phyloP scores from a whole-genome alignment of 2,888 invertebrate genomes.

The Tenthredo mesomela region DNA sequence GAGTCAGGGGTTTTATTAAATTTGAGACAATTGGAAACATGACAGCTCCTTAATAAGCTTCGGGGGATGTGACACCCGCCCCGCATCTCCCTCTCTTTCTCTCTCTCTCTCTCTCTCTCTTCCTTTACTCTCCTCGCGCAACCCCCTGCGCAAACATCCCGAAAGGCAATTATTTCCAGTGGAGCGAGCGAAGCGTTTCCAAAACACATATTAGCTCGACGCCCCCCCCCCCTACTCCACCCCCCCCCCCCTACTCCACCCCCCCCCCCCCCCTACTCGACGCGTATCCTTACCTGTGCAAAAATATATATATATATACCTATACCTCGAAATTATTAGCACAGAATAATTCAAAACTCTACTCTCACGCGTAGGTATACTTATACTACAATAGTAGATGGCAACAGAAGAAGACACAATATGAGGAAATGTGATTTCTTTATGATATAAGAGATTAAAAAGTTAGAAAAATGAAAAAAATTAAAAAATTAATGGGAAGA shows the following conservation, averaged over 20 bases:
- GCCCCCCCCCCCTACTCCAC: neutral
- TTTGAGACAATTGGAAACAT: conserved; percentile 56
- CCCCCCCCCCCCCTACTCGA: conserved; percentile 2
- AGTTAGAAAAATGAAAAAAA: neutral
- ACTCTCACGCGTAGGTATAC: neutral
- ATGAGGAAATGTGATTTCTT: no score
- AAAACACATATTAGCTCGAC: conserved; percentile 48
- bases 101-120: no score
- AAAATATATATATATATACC: neutral
- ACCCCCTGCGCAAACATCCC: conserved; percentile 48
- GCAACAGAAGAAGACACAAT: neutral
- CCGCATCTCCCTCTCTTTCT: conserved; percentile 45
- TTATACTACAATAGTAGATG: neutral
- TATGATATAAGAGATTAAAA: no score
- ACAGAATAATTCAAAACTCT: neutral
- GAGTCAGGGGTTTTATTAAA: conserved; percentile 55
- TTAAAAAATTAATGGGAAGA: neutral
- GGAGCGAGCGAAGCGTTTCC: conserved; percentile 48
- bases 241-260: no score
- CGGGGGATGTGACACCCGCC: conserved; percentile 56
- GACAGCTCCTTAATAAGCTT: conserved; percentile 65
- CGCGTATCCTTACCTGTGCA: neutral
- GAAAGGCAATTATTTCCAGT: conserved; percentile 54
- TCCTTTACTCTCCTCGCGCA: conserved; percentile 54
- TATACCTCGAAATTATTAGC: neutral